Percentiles rank a stretch among this genome's conserved stretches.
Conservation (phyloP, 2,888 invertebrate genomes). For the Shargacucullia verbasci region DNA sequence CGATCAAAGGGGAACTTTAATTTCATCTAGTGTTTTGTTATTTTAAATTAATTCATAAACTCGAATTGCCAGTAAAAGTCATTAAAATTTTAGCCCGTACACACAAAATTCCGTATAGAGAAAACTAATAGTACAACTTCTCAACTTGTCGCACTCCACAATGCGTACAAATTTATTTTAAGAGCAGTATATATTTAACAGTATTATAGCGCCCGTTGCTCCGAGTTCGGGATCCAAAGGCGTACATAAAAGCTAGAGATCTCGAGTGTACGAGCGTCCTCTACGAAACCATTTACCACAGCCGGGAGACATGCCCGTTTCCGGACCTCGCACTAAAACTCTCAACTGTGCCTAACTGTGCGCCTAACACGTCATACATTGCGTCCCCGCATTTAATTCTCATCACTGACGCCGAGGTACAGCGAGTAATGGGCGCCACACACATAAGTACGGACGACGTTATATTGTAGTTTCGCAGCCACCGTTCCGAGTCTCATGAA, state of each 20-base stretch:
- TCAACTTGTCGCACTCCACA: constrained; percentile 17
- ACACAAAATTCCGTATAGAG: neutral
- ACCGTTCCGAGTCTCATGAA: constrained; percentile 59
- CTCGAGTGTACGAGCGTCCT: constrained; percentile 63
- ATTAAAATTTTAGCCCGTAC: constrained; percentile 20
- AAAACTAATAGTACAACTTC: constrained; percentile 28
- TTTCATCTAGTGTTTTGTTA: too few species aligned
- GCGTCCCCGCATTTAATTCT: constrained; percentile 42
- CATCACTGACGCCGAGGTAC: constrained; percentile 12
- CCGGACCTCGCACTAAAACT: constrained; percentile 51
- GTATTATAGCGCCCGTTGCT: constrained; percentile 38
- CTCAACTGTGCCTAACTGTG: constrained; percentile 36
- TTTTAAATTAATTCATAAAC: too few species aligned
- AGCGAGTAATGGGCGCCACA: constrained; percentile 48
- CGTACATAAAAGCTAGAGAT: constrained; percentile 57
- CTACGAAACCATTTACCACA: constrained; percentile 67
- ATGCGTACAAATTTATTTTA: constrained; percentile 36
- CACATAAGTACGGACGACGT: constrained; percentile 41
- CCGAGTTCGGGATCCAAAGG: constrained; percentile 52
- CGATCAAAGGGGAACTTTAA: too few species aligned
- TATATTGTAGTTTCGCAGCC: constrained; percentile 33
- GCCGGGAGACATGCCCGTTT: constrained; percentile 54
- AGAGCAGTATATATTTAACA: constrained; percentile 34
- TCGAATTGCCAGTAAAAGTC: neutral
- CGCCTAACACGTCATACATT: constrained; percentile 53